These are phyloP conservation scores for Acanthurus lineatus DNA, from an alignment of 2,797 vertebrate genomes.

Conservation along the genomic window DNA sequence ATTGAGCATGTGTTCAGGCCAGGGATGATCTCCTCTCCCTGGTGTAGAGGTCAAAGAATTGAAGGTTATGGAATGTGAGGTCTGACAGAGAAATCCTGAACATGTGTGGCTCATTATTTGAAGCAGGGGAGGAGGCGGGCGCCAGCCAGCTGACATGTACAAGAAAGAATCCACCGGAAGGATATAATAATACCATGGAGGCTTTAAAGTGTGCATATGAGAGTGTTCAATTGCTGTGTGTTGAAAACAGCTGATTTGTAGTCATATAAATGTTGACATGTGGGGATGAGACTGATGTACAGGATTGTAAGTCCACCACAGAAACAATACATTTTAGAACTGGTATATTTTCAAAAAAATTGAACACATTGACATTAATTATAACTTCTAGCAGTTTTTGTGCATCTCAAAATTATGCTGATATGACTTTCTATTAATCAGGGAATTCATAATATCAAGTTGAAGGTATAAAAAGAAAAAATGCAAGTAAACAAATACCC, in stretches of 20 bases:
- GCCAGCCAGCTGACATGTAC: slow-evolving; percentile 34
- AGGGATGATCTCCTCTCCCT: slow-evolving; percentile 14
- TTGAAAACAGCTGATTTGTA: not conserved
- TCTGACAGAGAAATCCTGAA: slow-evolving; percentile 67
- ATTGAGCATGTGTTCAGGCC: slow-evolving; percentile 22
- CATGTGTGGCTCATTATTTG: slow-evolving; percentile 75
- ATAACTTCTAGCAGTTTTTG: too few species aligned
- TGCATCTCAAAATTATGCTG: too few species aligned
- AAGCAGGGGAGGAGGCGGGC: slow-evolving; percentile 73
- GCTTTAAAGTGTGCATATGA: slow-evolving; percentile 9
- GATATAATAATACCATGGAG: slow-evolving; percentile 27
- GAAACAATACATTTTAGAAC: too few species aligned
- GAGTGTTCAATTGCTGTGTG: not conserved
- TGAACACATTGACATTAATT: too few species aligned
- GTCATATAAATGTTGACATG: too few species aligned
- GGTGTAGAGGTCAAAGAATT: slow-evolving; percentile 16
- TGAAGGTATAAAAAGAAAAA: too few species aligned
- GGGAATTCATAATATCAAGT: too few species aligned
- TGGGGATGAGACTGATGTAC: too few species aligned
- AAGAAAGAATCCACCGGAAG: slow-evolving; percentile 11
- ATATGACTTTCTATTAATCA: too few species aligned
- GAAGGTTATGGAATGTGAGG: slow-evolving; percentile 52
- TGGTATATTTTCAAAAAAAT: too few species aligned
- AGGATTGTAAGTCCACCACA: too few species aligned
- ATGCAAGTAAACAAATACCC: too few species aligned